phyloP scores from a whole-genome alignment of 2,888 invertebrate species.

The Tenthredo distinguenda region DNA sequence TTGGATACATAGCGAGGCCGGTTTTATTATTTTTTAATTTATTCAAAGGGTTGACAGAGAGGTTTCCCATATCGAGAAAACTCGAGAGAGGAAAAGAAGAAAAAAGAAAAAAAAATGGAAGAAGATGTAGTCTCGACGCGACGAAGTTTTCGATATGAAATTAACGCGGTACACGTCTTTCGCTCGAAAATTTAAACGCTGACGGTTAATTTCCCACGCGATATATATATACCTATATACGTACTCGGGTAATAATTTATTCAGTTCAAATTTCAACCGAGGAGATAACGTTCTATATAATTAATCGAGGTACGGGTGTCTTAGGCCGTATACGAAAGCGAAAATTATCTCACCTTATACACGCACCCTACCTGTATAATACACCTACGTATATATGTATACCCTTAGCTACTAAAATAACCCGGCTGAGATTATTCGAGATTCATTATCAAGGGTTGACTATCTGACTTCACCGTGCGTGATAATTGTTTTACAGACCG shows the following conservation, averaged over 20 bases:
- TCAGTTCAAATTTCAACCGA: conserved; percentile 9
- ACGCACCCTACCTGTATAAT: background rate
- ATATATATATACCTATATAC: background rate
- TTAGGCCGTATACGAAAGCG: background rate
- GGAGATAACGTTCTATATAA: conserved; percentile 14
- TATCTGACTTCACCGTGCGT: conserved; percentile 9
- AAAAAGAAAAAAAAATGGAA: background rate
- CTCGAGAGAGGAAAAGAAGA: background rate
- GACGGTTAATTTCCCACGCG: background rate
- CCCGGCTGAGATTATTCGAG: background rate
- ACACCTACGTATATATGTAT: background rate
- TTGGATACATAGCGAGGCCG: background rate
- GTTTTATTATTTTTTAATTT: conserved; percentile 8
- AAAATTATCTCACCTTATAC: background rate
- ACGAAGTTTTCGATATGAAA: background rate
- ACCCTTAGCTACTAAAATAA: background rate
- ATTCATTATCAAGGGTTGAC: background rate
- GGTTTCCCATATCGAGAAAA: background rate
- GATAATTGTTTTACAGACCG: conserved; percentile 26
- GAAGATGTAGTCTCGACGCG: background rate
- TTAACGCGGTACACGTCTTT: background rate
- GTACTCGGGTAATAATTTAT: conserved; percentile 3
- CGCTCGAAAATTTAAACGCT: background rate
- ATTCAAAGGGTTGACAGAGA: background rate
- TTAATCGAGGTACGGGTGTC: background rate